Percentiles rank a stretch among this genome's conserved stretches.
These are phyloP conservation scores for Pipistrellus nathusii DNA, from an alignment of 2,797 vertebrate species.

Conservation along the genomic window DNA sequence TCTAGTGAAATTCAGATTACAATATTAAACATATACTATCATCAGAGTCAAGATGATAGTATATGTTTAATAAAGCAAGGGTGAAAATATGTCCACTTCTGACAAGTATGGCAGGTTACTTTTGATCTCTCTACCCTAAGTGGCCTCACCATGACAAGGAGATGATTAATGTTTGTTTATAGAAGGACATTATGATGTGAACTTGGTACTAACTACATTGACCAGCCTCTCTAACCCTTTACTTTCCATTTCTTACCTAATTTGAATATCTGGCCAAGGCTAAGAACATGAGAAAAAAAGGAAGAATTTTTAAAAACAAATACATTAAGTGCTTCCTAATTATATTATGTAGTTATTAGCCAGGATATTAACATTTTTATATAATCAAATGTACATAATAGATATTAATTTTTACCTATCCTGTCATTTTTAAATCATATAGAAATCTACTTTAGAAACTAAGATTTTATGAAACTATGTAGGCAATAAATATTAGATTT, in stretches of 20 bases:
- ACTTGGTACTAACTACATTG: neutral
- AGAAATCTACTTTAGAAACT: neutral
- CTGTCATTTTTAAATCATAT: neutral
- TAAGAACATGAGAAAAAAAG: neutral
- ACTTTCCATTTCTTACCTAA: neutral
- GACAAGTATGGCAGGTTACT: neutral
- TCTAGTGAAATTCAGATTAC: neutral
- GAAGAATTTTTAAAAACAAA: neutral
- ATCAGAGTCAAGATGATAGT: neutral
- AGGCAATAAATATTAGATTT: neutral
- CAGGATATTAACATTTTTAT: neutral
- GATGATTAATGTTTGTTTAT: neutral
- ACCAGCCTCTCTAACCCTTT: neutral
- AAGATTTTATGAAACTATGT: conserved; percentile 22
- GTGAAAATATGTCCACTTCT: neutral
- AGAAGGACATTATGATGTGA: neutral
- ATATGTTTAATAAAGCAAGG: neutral
- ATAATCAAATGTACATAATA: neutral
- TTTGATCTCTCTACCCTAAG: neutral
- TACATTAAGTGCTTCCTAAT: neutral
- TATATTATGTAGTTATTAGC: neutral
- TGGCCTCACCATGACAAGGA: neutral
- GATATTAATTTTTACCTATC: neutral
- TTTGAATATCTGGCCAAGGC: neutral
- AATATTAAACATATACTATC: neutral